phyloP scores from a whole-genome alignment of 2,888 invertebrate genomes.

The Parnassius orleans region DNA sequence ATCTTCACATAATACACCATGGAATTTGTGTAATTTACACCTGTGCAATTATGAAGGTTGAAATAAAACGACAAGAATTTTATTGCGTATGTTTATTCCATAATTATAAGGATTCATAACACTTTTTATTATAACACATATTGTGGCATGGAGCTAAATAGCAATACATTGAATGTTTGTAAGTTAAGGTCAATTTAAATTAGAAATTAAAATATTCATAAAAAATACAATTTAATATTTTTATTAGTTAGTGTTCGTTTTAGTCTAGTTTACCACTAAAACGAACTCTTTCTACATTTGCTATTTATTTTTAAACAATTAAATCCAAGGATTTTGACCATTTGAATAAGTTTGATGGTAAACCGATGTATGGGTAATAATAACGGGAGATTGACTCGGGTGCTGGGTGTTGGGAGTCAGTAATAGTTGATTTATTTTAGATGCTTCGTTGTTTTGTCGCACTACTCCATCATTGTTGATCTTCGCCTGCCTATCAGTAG shows the following conservation, averaged over 20 bases:
- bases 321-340: constrained; percentile 51
- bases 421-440: constrained; percentile 10
- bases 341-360: constrained; percentile 56
- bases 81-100: constrained; percentile 43
- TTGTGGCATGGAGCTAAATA: constrained; percentile 7
- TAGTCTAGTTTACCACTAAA: too few species aligned
- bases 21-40: neutral
- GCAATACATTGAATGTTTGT: neutral
- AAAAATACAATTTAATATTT: too few species aligned
- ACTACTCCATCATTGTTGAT: constrained; percentile 10
- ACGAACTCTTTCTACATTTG: too few species aligned
- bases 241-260: too few species aligned
- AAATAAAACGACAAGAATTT: constrained; percentile 31
- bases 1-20: neutral
- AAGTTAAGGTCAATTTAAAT: too few species aligned
- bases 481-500: constrained; percentile 6
- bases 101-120: constrained; percentile 1
- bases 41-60: neutral
- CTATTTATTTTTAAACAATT: constrained; percentile 26
- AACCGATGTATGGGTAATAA: constrained; percentile 57
- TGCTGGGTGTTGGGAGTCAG: constrained; percentile 9
- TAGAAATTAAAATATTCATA: too few species aligned
- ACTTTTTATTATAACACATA: neutral
- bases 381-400: constrained; percentile 45
- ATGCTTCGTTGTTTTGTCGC: constrained; percentile 7